A percentile compares a stretch with the other conserved stretches of the same genome.
Evolutionary conservation across 2,113 vertebrate species (phyloP).

Genomic region (Myanophis thanlyinensis): DNA sequence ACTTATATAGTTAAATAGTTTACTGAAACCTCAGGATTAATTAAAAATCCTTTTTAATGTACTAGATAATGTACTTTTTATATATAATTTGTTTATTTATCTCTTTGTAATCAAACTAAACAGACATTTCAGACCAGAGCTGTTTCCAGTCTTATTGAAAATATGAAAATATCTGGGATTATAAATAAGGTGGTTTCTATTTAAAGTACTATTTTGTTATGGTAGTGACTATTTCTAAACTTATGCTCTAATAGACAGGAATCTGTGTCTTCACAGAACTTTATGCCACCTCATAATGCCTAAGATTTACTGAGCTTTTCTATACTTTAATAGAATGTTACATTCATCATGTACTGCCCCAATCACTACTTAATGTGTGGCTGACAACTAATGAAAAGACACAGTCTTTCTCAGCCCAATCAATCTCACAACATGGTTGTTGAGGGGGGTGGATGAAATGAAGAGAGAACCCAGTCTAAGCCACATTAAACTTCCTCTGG

Average conservation of each 20-base stretch:
- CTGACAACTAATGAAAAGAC: not conserved
- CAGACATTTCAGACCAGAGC: not conserved
- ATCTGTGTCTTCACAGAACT: not conserved
- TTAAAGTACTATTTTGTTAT: not conserved
- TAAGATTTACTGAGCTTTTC: constrained; percentile 3
- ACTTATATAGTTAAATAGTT: not conserved
- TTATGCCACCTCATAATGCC: not conserved
- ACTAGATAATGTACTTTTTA: not conserved
- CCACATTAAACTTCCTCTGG: not conserved
- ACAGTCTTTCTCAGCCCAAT: not conserved
- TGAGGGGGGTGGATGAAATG: not conserved
- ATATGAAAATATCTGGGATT: not conserved
- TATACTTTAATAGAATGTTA: not conserved
- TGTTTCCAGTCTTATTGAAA: not conserved
- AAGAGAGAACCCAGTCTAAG: not conserved
- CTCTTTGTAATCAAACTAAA: not conserved
- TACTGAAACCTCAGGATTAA: not conserved
- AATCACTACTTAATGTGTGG: not conserved
- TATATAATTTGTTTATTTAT: not conserved
- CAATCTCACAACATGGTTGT: not conserved
- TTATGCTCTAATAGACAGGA: not conserved
- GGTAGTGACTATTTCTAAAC: not conserved
- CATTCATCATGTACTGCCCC: not conserved
- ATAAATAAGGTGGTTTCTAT: not conserved
- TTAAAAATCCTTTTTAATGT: not conserved